phyloP scores from a whole-genome alignment of 2,797 vertebrate genomes.

The Pseudomugil tenellus region DNA sequence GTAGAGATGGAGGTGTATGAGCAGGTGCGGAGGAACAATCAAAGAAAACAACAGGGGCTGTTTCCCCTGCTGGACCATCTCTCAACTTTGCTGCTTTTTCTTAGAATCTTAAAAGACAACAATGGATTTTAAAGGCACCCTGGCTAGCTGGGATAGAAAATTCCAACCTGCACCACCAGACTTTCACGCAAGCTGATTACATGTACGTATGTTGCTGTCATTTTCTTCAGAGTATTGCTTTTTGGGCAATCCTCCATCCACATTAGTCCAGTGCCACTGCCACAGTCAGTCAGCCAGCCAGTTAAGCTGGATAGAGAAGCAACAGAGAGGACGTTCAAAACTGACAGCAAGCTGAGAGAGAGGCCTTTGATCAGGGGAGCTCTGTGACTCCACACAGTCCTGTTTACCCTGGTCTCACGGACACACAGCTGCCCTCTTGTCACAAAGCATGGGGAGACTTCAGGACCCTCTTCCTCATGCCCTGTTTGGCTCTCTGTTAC shows the following conservation, averaged over 20 bases:
- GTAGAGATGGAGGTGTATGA: slow-evolving; percentile 17
- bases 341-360: slow-evolving; percentile 59
- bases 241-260: slow-evolving; percentile 21
- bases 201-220: slow-evolving; percentile 34
- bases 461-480: slow-evolving; percentile 53
- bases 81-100: slow-evolving; percentile 32
- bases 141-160: slow-evolving; percentile 16
- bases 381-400: slow-evolving; percentile 65
- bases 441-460: slow-evolving; percentile 45
- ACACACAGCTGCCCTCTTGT: slow-evolving; percentile 64
- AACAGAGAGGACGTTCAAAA: slow-evolving; percentile 41
- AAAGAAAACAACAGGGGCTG: slow-evolving; percentile 40
- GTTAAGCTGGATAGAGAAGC: slow-evolving; percentile 35
- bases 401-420: slow-evolving; percentile 63
- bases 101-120: slow-evolving; percentile 46
- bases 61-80: slow-evolving; percentile 33
- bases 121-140: slow-evolving; percentile 30
- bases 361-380: slow-evolving; percentile 71
- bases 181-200: slow-evolving; percentile 32
- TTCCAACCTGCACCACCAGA: slow-evolving; percentile 29
- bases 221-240: slow-evolving; percentile 42
- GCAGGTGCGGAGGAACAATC: slow-evolving; percentile 24
- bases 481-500: slow-evolving; percentile 60
- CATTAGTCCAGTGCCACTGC: slow-evolving; percentile 36
- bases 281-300: slow-evolving; percentile 33